Evolutionary conservation across 2,797 vertebrate species (phyloP), one percentile per base, ranked within the genome.

Genomic region (Balearica regulorum): DNA sequence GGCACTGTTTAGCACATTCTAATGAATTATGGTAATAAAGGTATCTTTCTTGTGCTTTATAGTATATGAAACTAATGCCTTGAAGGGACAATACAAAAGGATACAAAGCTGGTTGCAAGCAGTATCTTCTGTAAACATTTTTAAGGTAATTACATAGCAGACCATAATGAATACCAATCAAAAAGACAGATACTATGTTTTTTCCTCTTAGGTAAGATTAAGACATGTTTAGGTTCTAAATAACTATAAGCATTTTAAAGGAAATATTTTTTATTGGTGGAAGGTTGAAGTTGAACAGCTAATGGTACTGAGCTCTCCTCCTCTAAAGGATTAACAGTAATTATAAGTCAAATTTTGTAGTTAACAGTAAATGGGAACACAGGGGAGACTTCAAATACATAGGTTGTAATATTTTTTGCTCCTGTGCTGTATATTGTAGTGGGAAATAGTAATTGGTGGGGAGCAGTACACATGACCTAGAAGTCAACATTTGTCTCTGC

Each of bases 11-110:
- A 95, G 51, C 44, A 62, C 76, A 87, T 84, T 89, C 83, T 94
- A 95, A 95, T 95, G 88, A 96, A 92, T 66, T 76, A 80, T 39
- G 72, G 90, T 92, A 94, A 95, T 96, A 97, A 92, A 96, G 72
- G 29, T 81, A 76, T 94, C 61, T 77, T 96, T 91, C 69, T 90
- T 84, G 54, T 72, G 58, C 61, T 93, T 95, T 83, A 79, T 81
- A 58, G 53, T 78, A 88, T 83, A 72, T 75, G 75, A 81, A 92
- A 70, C 64, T 71, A 87, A 65, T 93, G 91, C 81, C 89, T 94
- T 84, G 80, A 95, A 92, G 94, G 82, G 43, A 48, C 61, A 66
- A 83, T 68, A 64, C 43, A 86, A 91, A 93, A n/a, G 31, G 48
- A 85, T 83, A 60, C 51, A 89, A 69, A 91, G 46, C 53, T 92